phyloP scores from a whole-genome alignment of 1,140 invertebrate genomes.

The Cepaea nemoralis region DNA sequence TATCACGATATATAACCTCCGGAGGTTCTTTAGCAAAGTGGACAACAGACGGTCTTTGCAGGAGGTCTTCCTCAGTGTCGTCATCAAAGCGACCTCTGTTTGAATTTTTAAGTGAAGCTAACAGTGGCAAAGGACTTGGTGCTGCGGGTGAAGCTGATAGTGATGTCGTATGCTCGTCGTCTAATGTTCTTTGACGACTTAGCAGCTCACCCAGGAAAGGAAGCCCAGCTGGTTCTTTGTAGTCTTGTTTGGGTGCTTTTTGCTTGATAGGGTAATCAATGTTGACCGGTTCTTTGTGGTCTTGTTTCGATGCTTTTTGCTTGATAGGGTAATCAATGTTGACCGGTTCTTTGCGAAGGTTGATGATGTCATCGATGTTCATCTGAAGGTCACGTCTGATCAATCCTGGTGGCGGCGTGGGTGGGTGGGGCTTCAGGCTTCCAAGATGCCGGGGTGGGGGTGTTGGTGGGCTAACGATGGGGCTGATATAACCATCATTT shows the following conservation, averaged over 20 bases:
- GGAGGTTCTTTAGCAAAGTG: background rate
- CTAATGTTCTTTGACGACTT: background rate
- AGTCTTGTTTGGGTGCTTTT: background rate
- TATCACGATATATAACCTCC: background rate
- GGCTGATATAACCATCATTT: background rate
- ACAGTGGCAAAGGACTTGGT: background rate
- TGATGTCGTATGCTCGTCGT: background rate
- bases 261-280: background rate
- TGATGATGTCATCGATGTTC: constrained; percentile 1
- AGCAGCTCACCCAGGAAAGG: background rate
- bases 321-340: background rate
- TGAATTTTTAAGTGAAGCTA: background rate
- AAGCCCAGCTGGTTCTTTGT: background rate
- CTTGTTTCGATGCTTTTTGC: background rate
- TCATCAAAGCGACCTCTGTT: background rate
- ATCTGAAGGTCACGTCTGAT: background rate
- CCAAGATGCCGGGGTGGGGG: background rate
- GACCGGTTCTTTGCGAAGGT: background rate
- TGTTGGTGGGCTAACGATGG: too few relatives aligned
- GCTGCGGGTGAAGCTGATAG: background rate
- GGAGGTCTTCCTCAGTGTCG: background rate
- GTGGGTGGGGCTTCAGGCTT: background rate
- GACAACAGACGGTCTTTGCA: background rate
- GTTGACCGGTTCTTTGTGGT: background rate
- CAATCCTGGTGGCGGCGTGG: background rate